A percentile compares a stretch with the other conserved stretches of the same genome.
Evolutionary conservation across 2,113 vertebrate species (phyloP).

Genomic region (Poeciliopsis prolifica): DNA sequence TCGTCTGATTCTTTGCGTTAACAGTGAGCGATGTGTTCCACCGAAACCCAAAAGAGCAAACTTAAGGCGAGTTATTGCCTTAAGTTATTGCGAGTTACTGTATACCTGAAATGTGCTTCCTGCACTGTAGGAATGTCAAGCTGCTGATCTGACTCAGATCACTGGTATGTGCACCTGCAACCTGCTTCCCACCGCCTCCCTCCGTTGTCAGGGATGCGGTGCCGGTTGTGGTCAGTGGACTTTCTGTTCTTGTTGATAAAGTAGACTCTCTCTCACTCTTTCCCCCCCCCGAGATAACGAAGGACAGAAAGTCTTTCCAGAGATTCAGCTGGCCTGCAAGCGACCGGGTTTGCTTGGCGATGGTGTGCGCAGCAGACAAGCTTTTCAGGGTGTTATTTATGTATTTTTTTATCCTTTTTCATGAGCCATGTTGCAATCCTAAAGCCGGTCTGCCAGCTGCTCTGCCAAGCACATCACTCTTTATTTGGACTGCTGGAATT

Average conservation of each 20-base stretch:
- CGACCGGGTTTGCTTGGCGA: slow-evolving; percentile 28
- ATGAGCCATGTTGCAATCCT: slow-evolving; percentile 57
- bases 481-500: slow-evolving; percentile 20
- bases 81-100: slow-evolving; percentile 12
- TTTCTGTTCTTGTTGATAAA: background rate
- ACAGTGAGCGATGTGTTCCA: slow-evolving; percentile 2
- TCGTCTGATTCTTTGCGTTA: background rate
- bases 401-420: slow-evolving; percentile 53
- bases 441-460: slow-evolving; percentile 37
- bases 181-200: background rate
- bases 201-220: slow-evolving; percentile 6
- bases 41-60: slow-evolving; percentile 18
- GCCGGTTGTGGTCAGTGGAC: background rate
- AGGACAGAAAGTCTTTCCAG: background rate
- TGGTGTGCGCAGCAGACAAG: slow-evolving; percentile 11
- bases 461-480: slow-evolving; percentile 19
- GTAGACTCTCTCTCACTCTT: background rate
- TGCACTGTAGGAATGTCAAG: slow-evolving; percentile 51
- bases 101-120: slow-evolving; percentile 27
- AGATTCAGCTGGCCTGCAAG: background rate
- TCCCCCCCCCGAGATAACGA: background rate
- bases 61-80: background rate
- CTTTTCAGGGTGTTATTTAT: slow-evolving; percentile 57
- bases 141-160: slow-evolving; percentile 67
- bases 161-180: slow-evolving; percentile 65